These are phyloP conservation scores for Lottia scabra DNA, from an alignment of 2,888 invertebrate genomes.

Conservation along the genomic window DNA sequence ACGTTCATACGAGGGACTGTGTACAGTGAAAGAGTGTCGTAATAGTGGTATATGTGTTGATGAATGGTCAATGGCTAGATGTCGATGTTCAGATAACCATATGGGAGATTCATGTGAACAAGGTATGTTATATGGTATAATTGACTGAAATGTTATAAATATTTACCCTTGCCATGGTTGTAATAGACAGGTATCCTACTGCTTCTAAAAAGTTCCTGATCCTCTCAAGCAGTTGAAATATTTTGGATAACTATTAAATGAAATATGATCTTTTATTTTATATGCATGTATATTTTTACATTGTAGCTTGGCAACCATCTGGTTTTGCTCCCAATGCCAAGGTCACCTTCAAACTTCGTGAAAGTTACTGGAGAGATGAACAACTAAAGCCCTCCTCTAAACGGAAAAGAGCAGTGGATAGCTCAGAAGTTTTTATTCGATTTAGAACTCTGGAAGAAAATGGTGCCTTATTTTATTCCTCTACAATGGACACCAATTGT, in stretches of 20 bases:
- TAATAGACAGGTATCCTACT: no score
- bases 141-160: no score
- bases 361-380: conserved; percentile 86
- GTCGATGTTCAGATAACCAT: conserved; percentile 72
- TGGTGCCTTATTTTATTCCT: conserved; percentile 87
- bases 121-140: conserved; percentile 45
- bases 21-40: conserved; percentile 72
- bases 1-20: conserved; percentile 68
- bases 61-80: conserved; percentile 85
- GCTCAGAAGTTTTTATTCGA: conserved; percentile 82
- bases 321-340: conserved; percentile 83
- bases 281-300: conserved; percentile 12
- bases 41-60: conserved; percentile 82
- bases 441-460: conserved; percentile 84
- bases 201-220: no score
- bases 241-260: no score
- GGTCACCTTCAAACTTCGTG: conserved; percentile 81
- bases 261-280: no score
- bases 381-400: conserved; percentile 71
- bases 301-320: conserved; percentile 80
- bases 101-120: conserved; percentile 84
- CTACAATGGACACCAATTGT: conserved; percentile 89
- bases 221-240: no score
- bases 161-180: no score
- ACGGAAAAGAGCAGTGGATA: conserved; percentile 24